Evolutionary conservation across 2,113 vertebrate species (phyloP).

Genomic region (Xyliphius kryptos): DNA sequence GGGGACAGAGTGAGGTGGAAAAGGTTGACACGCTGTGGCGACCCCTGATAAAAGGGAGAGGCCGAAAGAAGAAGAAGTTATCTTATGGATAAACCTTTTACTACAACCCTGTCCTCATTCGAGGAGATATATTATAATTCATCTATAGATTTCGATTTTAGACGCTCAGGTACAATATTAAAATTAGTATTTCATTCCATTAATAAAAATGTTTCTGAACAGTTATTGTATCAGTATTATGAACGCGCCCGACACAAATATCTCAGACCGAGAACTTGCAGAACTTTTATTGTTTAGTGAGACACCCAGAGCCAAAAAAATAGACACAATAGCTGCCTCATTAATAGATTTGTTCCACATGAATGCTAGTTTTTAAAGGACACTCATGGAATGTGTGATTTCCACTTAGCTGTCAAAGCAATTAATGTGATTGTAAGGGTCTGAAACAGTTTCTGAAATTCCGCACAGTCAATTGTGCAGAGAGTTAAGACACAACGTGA

Average conservation of each 20-base stretch:
- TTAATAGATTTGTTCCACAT: conserved; percentile 13
- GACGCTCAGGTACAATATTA: not conserved
- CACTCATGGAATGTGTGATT: conserved; percentile 8
- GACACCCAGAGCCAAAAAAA: conserved; percentile 9
- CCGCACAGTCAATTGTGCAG: not conserved
- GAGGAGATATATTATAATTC: not conserved
- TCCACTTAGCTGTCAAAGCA: conserved; percentile 5
- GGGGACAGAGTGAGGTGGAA: too few species aligned
- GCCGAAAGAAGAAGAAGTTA: too few species aligned
- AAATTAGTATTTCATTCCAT: not conserved
- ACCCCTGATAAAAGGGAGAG: too few species aligned
- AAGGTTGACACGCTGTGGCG: too few species aligned
- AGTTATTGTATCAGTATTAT: too few species aligned
- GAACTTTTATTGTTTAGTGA: too few species aligned
- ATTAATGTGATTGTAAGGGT: not conserved
- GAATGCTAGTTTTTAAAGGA: conserved; percentile 8
- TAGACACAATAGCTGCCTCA: conserved; percentile 8
- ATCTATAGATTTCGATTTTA: not conserved
- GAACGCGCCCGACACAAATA: too few species aligned
- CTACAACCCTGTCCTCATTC: not conserved
- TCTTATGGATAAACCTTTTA: too few species aligned
- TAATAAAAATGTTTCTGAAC: not conserved
- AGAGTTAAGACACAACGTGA: conserved; percentile 5
- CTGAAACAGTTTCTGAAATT: not conserved
- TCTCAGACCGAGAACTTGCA: too few species aligned